Conservation (phyloP, 2,888 invertebrate species). For the Linnaemya vulpina region DNA sequence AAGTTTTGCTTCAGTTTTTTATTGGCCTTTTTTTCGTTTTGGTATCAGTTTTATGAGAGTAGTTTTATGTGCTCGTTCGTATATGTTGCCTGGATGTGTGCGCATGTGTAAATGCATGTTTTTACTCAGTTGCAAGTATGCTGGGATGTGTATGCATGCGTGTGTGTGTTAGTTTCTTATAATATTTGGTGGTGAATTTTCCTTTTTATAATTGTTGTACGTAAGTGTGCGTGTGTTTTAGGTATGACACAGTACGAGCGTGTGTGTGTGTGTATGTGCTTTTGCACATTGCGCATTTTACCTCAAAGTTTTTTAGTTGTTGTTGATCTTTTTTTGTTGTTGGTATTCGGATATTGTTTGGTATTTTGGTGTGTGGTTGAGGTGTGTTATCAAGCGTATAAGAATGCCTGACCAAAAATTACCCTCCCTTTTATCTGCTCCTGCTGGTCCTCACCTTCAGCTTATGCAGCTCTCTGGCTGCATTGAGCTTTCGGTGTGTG, state of each 20-base stretch:
- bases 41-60: conserved; percentile 58
- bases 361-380: conserved; percentile 75
- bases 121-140: not conserved
- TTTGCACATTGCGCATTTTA: conserved; percentile 70
- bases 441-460: conserved; percentile 3
- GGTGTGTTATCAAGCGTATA: conserved; percentile 76
- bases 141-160: not conserved
- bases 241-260: not conserved
- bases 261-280: conserved; percentile 45
- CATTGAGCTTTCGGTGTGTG: conserved; percentile 3
- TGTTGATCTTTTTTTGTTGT: conserved; percentile 25
- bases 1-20: conserved; percentile 67
- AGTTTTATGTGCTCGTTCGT: conserved; percentile 27
- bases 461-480: not conserved
- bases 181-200: conserved; percentile 63
- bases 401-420: conserved; percentile 77
- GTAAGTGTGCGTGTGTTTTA: not conserved
- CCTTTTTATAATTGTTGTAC: conserved; percentile 26
- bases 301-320: conserved; percentile 5
- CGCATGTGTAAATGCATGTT: not conserved
- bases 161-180: conserved; percentile 1
- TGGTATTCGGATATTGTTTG: conserved; percentile 72
- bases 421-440: conserved; percentile 64
- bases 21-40: conserved; percentile 47
- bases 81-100: not conserved